Conservation (phyloP, 1,140 invertebrate genomes). For the Euura lappo region DNA sequence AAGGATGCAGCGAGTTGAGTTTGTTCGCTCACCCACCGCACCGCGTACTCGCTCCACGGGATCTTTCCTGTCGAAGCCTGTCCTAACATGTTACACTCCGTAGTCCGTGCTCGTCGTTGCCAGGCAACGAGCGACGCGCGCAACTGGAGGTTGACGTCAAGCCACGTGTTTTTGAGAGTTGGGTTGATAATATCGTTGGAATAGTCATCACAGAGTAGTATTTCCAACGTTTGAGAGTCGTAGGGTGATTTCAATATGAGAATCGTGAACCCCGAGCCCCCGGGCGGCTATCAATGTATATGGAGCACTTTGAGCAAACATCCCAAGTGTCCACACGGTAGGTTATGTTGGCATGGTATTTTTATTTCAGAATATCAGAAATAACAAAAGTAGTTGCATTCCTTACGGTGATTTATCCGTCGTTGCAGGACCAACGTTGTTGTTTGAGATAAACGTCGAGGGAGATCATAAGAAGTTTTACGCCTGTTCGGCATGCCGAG, state of each 20-base stretch:
- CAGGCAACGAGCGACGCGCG: no score
- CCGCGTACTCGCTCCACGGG: no score
- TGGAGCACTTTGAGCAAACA: slow-evolving; percentile 47
- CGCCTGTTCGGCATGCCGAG: slow-evolving; percentile 80
- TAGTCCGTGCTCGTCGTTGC: no score
- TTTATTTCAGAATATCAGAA: slow-evolving; percentile 12
- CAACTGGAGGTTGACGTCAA: no score
- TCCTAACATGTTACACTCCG: no score
- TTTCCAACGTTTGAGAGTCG: neutral
- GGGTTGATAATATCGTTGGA: no score
- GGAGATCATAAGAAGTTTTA: slow-evolving; percentile 67
- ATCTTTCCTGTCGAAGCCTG: no score
- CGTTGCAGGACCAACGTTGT: slow-evolving; percentile 68
- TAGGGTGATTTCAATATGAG: neutral
- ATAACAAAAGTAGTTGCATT: slow-evolving; percentile 12
- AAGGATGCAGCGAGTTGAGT: no score
- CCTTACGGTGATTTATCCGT: slow-evolving; percentile 5
- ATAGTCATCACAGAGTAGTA: no score
- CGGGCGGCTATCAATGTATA: slow-evolving; percentile 38
- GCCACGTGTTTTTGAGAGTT: no score
- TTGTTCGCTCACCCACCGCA: no score
- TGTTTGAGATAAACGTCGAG: slow-evolving; percentile 65
- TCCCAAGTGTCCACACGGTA: slow-evolving; percentile 59
- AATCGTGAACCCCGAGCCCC: neutral
- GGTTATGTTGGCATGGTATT: slow-evolving; percentile 9